Evolutionary conservation across 1,140 invertebrate genomes (phyloP).

Genomic region (Orius insidiosus): DNA sequence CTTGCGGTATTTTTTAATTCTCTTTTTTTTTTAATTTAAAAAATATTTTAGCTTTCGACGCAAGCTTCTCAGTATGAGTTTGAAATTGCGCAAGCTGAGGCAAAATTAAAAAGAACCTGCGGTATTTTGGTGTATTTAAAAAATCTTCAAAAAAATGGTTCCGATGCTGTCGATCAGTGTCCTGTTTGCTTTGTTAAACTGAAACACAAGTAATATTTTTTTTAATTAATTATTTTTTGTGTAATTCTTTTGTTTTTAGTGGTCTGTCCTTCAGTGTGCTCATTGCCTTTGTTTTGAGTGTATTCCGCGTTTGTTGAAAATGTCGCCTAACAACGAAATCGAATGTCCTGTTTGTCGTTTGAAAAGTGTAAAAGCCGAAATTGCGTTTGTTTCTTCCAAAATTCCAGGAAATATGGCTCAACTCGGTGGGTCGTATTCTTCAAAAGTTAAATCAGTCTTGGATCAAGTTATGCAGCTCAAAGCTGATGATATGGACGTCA

Average conservation of each 20-base stretch:
- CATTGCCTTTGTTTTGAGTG: slow-evolving; percentile 50
- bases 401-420: slow-evolving; percentile 10
- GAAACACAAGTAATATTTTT: slow-evolving; percentile 19
- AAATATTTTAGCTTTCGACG: neutral
- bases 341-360: slow-evolving; percentile 51
- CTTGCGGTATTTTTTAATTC: slow-evolving; percentile 27
- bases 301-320: slow-evolving; percentile 26
- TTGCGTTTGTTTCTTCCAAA: slow-evolving; percentile 39
- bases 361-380: slow-evolving; percentile 30
- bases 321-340: slow-evolving; percentile 14
- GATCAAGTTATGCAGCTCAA: slow-evolving; percentile 37
- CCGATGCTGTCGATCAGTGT: slow-evolving; percentile 31
- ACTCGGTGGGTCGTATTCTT: slow-evolving; percentile 42
- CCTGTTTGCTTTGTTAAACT: slow-evolving; percentile 43
- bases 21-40: neutral
- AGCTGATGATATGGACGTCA: slow-evolving; percentile 35
- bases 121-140: slow-evolving; percentile 28
- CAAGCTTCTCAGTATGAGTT: slow-evolving; percentile 19
- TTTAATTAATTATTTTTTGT: slow-evolving; percentile 1
- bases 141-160: slow-evolving; percentile 26
- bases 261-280: slow-evolving; percentile 49
- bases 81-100: slow-evolving; percentile 22
- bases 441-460: slow-evolving; percentile 54
- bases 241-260: slow-evolving; percentile 27
- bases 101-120: slow-evolving; percentile 26